Conservation (phyloP, 2,888 invertebrate genomes). For the Diaphora mendica region DNA sequence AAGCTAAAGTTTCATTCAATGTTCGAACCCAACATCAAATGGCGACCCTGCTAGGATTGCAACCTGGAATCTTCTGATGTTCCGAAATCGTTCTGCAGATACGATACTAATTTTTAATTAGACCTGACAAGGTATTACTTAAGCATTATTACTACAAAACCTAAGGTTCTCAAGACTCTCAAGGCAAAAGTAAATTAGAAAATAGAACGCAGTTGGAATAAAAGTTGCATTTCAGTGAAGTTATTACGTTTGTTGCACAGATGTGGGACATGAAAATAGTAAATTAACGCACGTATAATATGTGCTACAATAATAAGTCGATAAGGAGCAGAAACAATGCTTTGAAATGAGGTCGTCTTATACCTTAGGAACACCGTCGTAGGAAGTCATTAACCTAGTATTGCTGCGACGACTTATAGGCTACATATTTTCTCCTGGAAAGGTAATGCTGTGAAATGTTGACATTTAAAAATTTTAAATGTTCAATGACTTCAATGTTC, state of each 20-base stretch:
- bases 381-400: constrained; percentile 76
- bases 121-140: constrained; percentile 21
- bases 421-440: constrained; percentile 36
- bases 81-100: not conserved
- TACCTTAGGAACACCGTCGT: constrained; percentile 62
- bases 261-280: constrained; percentile 72
- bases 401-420: constrained; percentile 42
- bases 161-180: constrained; percentile 2
- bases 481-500: too few relatives aligned
- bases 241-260: constrained; percentile 58
- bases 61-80: too few relatives aligned
- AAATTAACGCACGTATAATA: constrained; percentile 63
- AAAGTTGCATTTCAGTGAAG: constrained; percentile 40
- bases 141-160: constrained; percentile 13
- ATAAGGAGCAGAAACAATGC: constrained; percentile 74
- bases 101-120: constrained; percentile 30
- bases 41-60: too few relatives aligned
- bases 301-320: constrained; percentile 65
- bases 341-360: constrained; percentile 66
- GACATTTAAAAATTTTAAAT: constrained; percentile 29
- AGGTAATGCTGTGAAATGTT: constrained; percentile 17
- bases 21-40: too few relatives aligned
- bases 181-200: constrained; percentile 23
- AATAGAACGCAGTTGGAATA: constrained; percentile 25
- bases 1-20: too few relatives aligned